A percentile compares a stretch with the other conserved stretches of the same genome.
Conservation (phyloP, 2,797 vertebrate genomes). For the Rhinella marina region DNA sequence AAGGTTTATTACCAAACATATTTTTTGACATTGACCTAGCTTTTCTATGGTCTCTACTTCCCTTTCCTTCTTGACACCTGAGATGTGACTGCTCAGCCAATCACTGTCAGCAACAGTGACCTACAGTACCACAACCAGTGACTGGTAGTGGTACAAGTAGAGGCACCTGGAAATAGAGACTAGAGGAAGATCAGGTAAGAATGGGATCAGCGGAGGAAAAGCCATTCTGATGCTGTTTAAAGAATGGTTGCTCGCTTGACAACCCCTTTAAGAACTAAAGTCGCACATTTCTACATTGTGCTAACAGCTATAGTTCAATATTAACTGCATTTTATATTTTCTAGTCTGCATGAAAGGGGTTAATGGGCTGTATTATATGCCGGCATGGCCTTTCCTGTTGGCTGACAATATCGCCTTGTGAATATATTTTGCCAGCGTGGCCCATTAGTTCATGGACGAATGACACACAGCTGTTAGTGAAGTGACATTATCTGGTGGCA, state of each 20-base stretch:
- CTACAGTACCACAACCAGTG: no score
- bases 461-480: slow-evolving; percentile 76
- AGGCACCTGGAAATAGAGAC: no score
- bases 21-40: no score
- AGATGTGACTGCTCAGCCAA: no score
- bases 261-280: neutral
- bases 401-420: slow-evolving; percentile 58
- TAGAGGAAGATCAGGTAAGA: no score
- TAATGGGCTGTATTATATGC: slow-evolving; percentile 31
- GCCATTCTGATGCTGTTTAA: no score
- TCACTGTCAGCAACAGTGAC: no score
- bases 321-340: neutral
- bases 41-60: no score
- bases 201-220: no score
- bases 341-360: slow-evolving; percentile 5
- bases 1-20: neutral
- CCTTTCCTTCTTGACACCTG: no score
- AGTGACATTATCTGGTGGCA: slow-evolving; percentile 75
- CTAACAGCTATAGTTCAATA: neutral
- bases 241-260: no score
- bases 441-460: slow-evolving; percentile 73
- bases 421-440: slow-evolving; percentile 58
- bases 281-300: neutral
- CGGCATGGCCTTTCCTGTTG: slow-evolving; percentile 33
- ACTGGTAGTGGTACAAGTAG: no score